phyloP scores from a whole-genome alignment of 2,888 invertebrate species.

The Agriotes lineatus region DNA sequence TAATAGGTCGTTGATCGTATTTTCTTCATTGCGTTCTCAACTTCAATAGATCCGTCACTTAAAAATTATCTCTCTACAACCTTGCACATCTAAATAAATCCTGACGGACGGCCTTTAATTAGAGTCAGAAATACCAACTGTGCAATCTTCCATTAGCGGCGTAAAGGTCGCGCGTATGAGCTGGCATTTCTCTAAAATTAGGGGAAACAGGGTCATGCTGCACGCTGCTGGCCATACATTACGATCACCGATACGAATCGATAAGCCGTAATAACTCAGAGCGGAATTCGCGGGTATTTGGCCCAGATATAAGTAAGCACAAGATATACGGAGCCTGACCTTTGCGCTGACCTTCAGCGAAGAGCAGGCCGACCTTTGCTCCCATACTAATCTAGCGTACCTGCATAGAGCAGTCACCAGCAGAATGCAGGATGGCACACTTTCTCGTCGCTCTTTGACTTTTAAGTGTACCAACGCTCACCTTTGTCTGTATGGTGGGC shows the following conservation, averaged over 20 bases:
- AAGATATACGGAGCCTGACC: not conserved
- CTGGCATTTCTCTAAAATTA: not conserved
- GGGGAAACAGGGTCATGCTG: not conserved
- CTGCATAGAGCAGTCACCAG: constrained; percentile 18
- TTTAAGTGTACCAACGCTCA: constrained; percentile 5
- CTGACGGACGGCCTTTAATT: not conserved
- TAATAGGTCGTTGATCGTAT: too few species aligned
- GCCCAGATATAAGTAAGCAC: constrained; percentile 2
- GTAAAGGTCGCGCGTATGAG: not conserved
- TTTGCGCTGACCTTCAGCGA: constrained; percentile 23
- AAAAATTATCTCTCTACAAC: not conserved
- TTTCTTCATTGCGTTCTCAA: too few species aligned
- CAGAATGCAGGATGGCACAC: constrained; percentile 24
- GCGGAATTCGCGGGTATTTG: constrained; percentile 2
- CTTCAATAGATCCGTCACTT: too few species aligned
- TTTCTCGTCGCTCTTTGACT: constrained; percentile 33
- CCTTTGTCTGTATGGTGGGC: not conserved
- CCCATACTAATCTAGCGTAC: constrained; percentile 10
- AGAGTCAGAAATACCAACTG: not conserved
- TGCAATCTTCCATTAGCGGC: not conserved
- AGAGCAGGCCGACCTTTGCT: constrained; percentile 26
- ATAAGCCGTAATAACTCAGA: not conserved
- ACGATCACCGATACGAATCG: not conserved
- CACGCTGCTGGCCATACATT: not conserved
- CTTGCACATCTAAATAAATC: constrained; percentile 2